Evolutionary conservation across 2,113 vertebrate genomes (phyloP).

Genomic region (Mesoclemmys tuberculata): DNA sequence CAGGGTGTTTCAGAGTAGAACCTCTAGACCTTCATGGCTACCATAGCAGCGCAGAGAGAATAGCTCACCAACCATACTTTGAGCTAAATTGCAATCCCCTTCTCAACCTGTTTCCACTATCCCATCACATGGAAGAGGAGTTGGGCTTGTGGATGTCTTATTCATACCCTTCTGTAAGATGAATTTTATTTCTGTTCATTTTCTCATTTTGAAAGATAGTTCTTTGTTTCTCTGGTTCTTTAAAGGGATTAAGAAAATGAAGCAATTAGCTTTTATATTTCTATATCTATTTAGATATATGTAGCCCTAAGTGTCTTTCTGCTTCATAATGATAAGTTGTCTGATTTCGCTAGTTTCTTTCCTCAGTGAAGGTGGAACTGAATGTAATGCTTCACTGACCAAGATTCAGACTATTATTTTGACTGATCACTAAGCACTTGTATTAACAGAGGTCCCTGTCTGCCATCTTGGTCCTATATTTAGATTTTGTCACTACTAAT

Average conservation of each 20-base stretch:
- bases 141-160: neutral
- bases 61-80: neutral
- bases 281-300: neutral
- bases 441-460: neutral
- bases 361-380: neutral
- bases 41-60: neutral
- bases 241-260: neutral
- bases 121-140: neutral
- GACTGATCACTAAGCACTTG: neutral
- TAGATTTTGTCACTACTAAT: neutral
- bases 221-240: neutral
- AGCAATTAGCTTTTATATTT: neutral
- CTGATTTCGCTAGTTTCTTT: neutral
- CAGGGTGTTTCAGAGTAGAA: neutral
- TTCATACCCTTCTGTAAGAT: slow-evolving; percentile 17
- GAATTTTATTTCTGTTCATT: slow-evolving; percentile 16
- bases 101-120: neutral
- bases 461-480: neutral
- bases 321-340: neutral
- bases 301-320: neutral
- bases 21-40: neutral
- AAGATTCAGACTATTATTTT: neutral
- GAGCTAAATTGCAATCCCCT: neutral
- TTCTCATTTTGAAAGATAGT: slow-evolving; percentile 23
- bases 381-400: neutral